Percentiles rank a stretch among this genome's conserved stretches.
These are phyloP conservation scores for Tokudaia tokunoshimensis DNA, from an alignment of 2,797 vertebrate species.

Conservation along the genomic window DNA sequence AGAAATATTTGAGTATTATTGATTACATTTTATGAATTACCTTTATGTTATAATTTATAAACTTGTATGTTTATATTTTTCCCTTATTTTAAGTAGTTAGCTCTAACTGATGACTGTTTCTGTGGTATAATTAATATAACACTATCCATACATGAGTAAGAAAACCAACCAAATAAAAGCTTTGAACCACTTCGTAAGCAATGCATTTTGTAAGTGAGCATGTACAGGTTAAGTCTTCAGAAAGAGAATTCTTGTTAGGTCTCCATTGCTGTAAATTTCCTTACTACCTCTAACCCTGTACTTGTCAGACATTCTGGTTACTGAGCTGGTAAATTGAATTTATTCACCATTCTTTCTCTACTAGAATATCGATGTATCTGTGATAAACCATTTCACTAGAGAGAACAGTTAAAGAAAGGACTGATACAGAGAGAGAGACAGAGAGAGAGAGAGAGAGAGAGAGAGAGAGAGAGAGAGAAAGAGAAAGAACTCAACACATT, in stretches of 20 bases:
- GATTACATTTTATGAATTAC: slow-evolving; percentile 8
- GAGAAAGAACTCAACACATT: neutral
- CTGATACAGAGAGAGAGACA: neutral
- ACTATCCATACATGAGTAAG: slow-evolving; percentile 21
- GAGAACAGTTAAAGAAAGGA: slow-evolving; percentile 66
- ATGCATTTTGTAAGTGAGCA: neutral
- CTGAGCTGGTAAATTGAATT: slow-evolving; percentile 79
- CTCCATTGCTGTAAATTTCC: slow-evolving; percentile 61
- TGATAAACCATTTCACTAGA: slow-evolving; percentile 57
- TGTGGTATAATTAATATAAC: neutral
- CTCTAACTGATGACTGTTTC: slow-evolving; percentile 31
- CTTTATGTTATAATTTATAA: slow-evolving; percentile 39
- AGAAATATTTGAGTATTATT: slow-evolving; percentile 43
- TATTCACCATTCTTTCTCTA: slow-evolving; percentile 82
- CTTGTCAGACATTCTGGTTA: slow-evolving; percentile 68
- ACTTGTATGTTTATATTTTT: neutral
- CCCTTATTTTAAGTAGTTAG: slow-evolving; percentile 30
- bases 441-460: neutral
- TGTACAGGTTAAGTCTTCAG: neutral
- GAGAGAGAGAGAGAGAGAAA: neutral
- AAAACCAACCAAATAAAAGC: slow-evolving; percentile 36
- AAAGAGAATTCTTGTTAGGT: slow-evolving; percentile 71
- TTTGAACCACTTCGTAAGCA: slow-evolving; percentile 40
- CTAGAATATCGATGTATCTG: slow-evolving; percentile 80
- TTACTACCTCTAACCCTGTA: slow-evolving; percentile 77